A percentile compares a stretch with the other conserved stretches of the same genome.
phyloP scores from a whole-genome alignment of 1,140 invertebrate species.

The Homarus americanus region DNA sequence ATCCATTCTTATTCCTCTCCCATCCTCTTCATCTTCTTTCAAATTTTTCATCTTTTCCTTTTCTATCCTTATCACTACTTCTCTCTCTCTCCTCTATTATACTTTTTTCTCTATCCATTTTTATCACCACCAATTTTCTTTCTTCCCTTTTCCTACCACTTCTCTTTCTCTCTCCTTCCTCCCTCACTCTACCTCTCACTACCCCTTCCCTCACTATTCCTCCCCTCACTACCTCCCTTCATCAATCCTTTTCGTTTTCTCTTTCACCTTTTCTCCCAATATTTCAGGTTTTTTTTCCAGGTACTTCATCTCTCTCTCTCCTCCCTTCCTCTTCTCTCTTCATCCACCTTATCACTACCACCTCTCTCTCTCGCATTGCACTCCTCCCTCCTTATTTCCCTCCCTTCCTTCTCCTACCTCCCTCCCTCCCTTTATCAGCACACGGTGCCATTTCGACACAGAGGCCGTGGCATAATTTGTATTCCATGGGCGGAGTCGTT shows the following conservation, averaged over 20 bases:
- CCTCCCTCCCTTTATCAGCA: neutral
- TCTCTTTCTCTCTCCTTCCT: neutral
- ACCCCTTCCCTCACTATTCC: neutral
- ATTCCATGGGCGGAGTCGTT: slow-evolving; percentile 36
- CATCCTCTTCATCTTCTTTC: too few relatives aligned
- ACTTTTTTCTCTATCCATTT: neutral
- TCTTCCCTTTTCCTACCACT: too few relatives aligned
- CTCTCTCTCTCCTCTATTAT: neutral
- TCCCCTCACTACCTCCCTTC: neutral
- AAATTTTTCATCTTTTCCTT: too few relatives aligned
- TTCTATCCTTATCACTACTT: too few relatives aligned
- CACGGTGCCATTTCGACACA: slow-evolving; percentile 30
- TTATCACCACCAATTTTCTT: too few relatives aligned
- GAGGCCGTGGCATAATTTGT: slow-evolving; percentile 30
- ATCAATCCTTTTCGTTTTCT: neutral
- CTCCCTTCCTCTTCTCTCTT: neutral
- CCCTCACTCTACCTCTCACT: too few relatives aligned
- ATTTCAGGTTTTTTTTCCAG: too few relatives aligned
- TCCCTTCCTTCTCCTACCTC: neutral
- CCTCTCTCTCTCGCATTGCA: neutral
- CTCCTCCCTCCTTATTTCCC: neutral
- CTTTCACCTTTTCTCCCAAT: neutral
- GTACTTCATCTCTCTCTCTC: neutral
- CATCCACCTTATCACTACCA: neutral
- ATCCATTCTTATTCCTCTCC: too few relatives aligned